Base-by-base conservation (phyloP, 64 coral and sea anemone species). In the Stichodactyla helianthus region DNA sequence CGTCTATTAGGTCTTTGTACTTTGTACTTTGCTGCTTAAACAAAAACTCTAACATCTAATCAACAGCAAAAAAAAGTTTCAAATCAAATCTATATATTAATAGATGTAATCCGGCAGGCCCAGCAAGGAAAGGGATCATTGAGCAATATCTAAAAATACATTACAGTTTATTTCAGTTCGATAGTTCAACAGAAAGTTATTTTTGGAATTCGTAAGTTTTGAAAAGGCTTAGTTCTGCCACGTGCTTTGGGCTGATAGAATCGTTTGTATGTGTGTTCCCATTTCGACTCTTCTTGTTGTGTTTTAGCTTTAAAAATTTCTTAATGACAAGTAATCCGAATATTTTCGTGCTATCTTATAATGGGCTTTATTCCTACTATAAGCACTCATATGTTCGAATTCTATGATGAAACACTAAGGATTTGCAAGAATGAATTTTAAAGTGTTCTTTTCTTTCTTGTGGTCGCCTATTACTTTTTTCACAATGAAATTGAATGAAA, bases 401-500 rank as follows among this genome's bases (percentile, higher is more conserved):
- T 44, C 35, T 65, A n/a, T 74, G 25, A 74, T 74, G 26, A 74
- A 31, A 74, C 12, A 11, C 68, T 74, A 74, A 74, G 25, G 68
- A 74, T 74, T 74, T 74, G 68, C 25, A 26, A 74, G 68, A 31
- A 5, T 74, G 68, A 31, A 11, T 23, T 74, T 74, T 31, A 7
- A 74, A 74, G 25, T 74, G 68, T 31, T 74, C 68, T 27, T 10
- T 74, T 74, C 22, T 74, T 74, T 74, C 26, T 74, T 31, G 68
- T 74, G 68, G 68, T n/a, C 68, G 10, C n/a, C 68, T 12, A 74
- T 23, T 31, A 74, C 25, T 74, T 74, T 31, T 9, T 74, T 74
- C 68, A 74, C 68, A 74, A 74, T 74, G 27, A n/a, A 74, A 74
- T 11, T 74, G n/a, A 74, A 74, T 31, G 26, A 74, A 35, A 74